Conservation (phyloP, 1,140 invertebrate genomes). For the Euborellia annulipes region DNA sequence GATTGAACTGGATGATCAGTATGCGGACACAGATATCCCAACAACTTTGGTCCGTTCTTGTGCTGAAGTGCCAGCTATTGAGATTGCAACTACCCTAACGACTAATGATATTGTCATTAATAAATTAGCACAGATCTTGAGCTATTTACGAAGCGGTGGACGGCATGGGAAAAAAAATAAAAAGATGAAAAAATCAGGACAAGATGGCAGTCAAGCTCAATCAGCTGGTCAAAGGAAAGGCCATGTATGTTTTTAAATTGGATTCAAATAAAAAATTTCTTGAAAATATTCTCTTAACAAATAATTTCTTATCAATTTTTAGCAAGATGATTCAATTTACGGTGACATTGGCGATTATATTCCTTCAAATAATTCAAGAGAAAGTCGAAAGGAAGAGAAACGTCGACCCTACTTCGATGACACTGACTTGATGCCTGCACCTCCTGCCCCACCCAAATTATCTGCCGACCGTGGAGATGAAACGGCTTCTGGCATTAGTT, state of each 20-base stretch:
- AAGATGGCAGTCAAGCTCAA: not conserved
- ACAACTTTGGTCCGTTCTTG: slow-evolving; percentile 91
- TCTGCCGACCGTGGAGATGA: slow-evolving; percentile 1
- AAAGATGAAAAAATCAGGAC: slow-evolving; percentile 39
- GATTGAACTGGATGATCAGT: slow-evolving; percentile 86
- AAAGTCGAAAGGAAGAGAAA: slow-evolving; percentile 17
- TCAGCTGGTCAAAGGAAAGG: no score
- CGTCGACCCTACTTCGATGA: slow-evolving; percentile 40
- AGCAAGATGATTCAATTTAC: slow-evolving; percentile 70
- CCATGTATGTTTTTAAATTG: not conserved
- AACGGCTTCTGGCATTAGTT: not conserved
- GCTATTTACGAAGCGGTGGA: slow-evolving; percentile 72
- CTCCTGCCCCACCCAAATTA: slow-evolving; percentile 5
- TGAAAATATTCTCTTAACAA: no score
- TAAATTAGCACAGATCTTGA: slow-evolving; percentile 92
- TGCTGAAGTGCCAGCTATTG: slow-evolving; percentile 72
- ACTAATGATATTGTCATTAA: slow-evolving; percentile 95
- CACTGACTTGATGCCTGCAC: slow-evolving; percentile 19
- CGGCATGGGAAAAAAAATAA: slow-evolving; percentile 63
- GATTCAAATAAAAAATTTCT: not conserved
- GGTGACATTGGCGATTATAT: slow-evolving; percentile 88
- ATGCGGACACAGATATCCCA: slow-evolving; percentile 82
- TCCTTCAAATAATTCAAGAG: slow-evolving; percentile 35
- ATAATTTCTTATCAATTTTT: no score
- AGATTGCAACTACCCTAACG: slow-evolving; percentile 64